Base-by-base conservation (phyloP, 2,113 vertebrate species). In the Progne subis region DNA sequence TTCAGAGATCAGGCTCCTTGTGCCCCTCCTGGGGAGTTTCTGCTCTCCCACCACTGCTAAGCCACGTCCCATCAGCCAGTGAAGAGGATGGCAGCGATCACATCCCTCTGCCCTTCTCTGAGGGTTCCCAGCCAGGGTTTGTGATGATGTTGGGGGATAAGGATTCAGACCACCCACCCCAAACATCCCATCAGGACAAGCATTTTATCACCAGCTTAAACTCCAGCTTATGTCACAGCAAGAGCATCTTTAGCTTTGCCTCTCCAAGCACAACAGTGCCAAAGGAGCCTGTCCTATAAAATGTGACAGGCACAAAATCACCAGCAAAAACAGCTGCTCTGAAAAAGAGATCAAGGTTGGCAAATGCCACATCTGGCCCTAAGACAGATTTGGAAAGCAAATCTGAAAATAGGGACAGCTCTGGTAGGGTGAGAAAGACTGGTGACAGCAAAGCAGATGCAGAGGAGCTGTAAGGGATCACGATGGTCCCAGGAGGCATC, bases 401-500 rank as follows among this genome's bases (percentile, higher is more conserved):
- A 67, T 28, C n/a, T 50, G 43, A 25, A 44, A 61, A 41, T 1
- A 1, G 2, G 41, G 43, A 56, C 11, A 41, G 4, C 34, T 59
- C 41, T 20, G 4, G 2, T 7, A 13, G n/a, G 18, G n/a, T 0
- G 6, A 71, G n/a, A 65, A 60, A 59, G 41, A 61, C 9, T 60
- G 23, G 41, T 46, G 69, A 61, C 61, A 85, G 24, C 11, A 14
- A 39, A 85, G 20, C 10, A 67, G 69, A 34, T 34, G n/a, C n/a
- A 14, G 46, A 56, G 60, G 60, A 74, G 4, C 3, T 31, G 20
- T 24, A 23, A 17, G 69, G 47, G 57, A 57, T 11, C 20, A 11
- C 0, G 0, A 10, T 0, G 19, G 43, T 34, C 50, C 78, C 64
- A 26, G 0, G 4, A 25, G 44, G 53, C 63, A 37, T 12, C 63